Base-by-base conservation (phyloP, 2,888 invertebrate genomes). In the Calliphora vomitoria region DNA sequence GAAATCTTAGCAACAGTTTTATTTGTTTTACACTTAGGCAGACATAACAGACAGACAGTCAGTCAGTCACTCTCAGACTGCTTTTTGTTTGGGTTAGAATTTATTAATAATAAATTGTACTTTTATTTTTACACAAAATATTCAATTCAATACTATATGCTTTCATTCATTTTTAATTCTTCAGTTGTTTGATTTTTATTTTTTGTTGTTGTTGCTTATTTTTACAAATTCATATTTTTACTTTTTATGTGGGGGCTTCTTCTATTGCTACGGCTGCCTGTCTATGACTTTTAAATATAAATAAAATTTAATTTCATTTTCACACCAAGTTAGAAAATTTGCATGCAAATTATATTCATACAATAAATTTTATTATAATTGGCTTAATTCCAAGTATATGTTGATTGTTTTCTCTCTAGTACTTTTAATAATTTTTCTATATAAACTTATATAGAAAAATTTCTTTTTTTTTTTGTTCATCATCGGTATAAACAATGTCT, bases 261-360 rank as follows among this genome's bases (percentile, higher is more conserved):
- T 75, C 74, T 47, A 15, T 15, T 35, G 5, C n/a, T 38, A 15
- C n/a, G n/a, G 6, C 15, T 31, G 66, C n/a, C 41, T 75, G 66
- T 82, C 66, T 82, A 25, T 47, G 55, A 38, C 55, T 82, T 35
- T 58, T 20, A 75, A 58, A 68, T 75, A 82, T 58, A 82, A 68
- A 82, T 75, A 75, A 74, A 82, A 75, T 68, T 75, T 50, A 82
- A 82, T 86, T 86, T 78, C 82, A 87, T 83, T 80, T 83, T 83
- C 86, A 83, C 83, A 83, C 83, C 83, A 76, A 76, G 55, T 83
- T 85, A 85, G 66, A 68, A 68, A 79, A 74, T 85, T 85, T 79
- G 84, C 74, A 85, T 80, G 80, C 83, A 78, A 83, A 83, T 82
- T 82, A 82, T 82, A 75, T 75, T 80, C 80, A 80, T 60, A 62